These are phyloP conservation scores for Acestrorhynchus altus DNA, from an alignment of 2,797 vertebrate genomes.

Conservation along the genomic window DNA sequence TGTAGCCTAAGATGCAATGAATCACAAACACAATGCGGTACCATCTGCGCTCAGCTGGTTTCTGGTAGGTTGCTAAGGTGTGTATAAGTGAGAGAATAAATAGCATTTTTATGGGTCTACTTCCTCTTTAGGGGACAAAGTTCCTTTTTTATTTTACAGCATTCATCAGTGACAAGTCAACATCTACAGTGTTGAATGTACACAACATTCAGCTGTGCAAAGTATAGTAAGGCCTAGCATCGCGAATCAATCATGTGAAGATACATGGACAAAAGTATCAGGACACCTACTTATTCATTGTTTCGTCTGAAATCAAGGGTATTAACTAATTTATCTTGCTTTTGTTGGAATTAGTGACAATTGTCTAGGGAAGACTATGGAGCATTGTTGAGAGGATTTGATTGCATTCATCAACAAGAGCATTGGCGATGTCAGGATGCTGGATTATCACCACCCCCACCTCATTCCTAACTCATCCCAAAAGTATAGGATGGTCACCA, in stretches of 20 bases:
- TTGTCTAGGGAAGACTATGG: too few relatives aligned
- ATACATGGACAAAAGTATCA: not conserved
- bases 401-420: too few relatives aligned
- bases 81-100: constrained; percentile 44
- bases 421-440: too few relatives aligned
- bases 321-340: too few relatives aligned
- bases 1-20: not conserved
- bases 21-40: not conserved
- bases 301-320: too few relatives aligned
- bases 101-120: constrained; percentile 41
- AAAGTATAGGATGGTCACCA: too few relatives aligned
- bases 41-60: constrained; percentile 4
- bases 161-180: not conserved
- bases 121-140: constrained; percentile 61
- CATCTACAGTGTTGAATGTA: not conserved
- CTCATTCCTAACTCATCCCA: too few relatives aligned
- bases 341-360: too few relatives aligned
- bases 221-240: not conserved
- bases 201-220: not conserved
- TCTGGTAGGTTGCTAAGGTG: not conserved
- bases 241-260: not conserved
- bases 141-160: constrained; percentile 44
- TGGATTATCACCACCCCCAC: too few relatives aligned
- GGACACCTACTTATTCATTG: too few relatives aligned
- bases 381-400: too few relatives aligned